A percentile compares a stretch with the other conserved stretches of the same genome.
These are phyloP conservation scores for Plectrocnemia conspersa DNA, from an alignment of 1,140 invertebrate species.

Conservation along the genomic window DNA sequence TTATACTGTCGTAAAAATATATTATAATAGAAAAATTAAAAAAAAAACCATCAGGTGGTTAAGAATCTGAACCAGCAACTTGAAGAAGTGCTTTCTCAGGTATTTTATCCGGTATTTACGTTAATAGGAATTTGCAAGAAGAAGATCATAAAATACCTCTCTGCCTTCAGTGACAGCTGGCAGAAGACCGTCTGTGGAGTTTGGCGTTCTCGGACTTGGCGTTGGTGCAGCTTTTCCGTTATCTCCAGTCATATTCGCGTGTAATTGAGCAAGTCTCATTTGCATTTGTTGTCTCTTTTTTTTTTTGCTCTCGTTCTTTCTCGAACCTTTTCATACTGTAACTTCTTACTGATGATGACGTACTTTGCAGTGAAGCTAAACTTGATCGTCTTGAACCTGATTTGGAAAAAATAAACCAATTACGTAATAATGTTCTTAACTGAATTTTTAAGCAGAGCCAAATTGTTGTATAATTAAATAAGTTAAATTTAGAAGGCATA, in stretches of 20 bases:
- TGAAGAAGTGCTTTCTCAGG: too few relatives aligned
- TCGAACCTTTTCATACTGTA: constrained; percentile 73
- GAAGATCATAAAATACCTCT: constrained; percentile 53
- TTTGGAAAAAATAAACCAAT: background rate
- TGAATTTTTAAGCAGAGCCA: too few relatives aligned
- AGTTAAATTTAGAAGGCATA: too few relatives aligned
- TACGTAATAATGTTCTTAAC: too few relatives aligned
- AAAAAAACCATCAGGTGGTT: too few relatives aligned
- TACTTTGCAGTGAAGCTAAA: constrained; percentile 74
- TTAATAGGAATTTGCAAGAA: too few relatives aligned
- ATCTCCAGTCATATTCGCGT: constrained; percentile 50
- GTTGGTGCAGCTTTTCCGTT: constrained; percentile 53
- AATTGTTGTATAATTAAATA: too few relatives aligned
- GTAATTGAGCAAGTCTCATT: constrained; percentile 61
- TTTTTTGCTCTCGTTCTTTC: constrained; percentile 70
- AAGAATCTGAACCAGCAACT: too few relatives aligned
- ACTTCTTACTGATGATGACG: constrained; percentile 70
- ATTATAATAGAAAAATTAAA: too few relatives aligned
- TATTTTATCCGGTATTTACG: too few relatives aligned
- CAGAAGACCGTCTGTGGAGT: constrained; percentile 71
- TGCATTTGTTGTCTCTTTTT: constrained; percentile 68
- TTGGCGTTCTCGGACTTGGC: constrained; percentile 68
- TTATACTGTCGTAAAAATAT: too few relatives aligned
- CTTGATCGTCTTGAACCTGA: constrained; percentile 77
- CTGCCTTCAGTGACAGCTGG: constrained; percentile 70